A percentile compares a stretch with the other conserved stretches of the same genome.
These are phyloP conservation scores for Phytoseiulus persimilis DNA, from an alignment of 2,888 invertebrate species.

Conservation along the genomic window DNA sequence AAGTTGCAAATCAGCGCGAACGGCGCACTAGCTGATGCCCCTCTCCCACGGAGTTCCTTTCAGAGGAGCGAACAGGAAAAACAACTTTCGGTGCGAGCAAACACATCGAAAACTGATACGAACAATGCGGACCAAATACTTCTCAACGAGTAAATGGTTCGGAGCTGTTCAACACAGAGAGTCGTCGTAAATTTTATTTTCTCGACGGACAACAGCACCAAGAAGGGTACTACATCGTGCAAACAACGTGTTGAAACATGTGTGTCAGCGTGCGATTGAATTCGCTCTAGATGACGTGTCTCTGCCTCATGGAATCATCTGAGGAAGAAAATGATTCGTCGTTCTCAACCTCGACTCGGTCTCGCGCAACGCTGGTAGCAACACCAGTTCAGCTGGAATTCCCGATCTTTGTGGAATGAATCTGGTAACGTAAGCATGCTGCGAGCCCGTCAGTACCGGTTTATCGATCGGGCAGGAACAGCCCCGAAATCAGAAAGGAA, in stretches of 20 bases:
- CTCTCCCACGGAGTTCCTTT: too few relatives aligned
- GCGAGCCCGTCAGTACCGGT: not conserved
- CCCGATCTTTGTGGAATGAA: too few relatives aligned
- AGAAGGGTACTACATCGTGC: not conserved
- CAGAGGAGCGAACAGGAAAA: too few relatives aligned
- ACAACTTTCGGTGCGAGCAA: too few relatives aligned
- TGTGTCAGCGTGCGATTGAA: not conserved
- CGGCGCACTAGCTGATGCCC: too few relatives aligned
- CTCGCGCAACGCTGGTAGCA: too few relatives aligned
- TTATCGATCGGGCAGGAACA: not conserved
- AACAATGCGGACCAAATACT: not conserved
- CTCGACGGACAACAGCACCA: not conserved
- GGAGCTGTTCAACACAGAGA: not conserved
- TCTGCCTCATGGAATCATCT: not conserved
- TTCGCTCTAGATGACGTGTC: not conserved
- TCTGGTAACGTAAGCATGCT: not conserved
- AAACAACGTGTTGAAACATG: not conserved
- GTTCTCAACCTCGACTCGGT: too few relatives aligned
- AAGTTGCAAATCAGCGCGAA: too few relatives aligned
- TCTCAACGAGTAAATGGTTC: not conserved
- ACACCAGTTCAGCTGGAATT: too few relatives aligned
- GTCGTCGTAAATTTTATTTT: not conserved
- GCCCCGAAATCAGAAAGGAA: not conserved
- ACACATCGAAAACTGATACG: too few relatives aligned
- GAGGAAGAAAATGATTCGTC: too few relatives aligned